Percentiles rank a stretch among this genome's conserved stretches.
Evolutionary conservation across 2,888 invertebrate species (phyloP).

Genomic region (Thera britannica): DNA sequence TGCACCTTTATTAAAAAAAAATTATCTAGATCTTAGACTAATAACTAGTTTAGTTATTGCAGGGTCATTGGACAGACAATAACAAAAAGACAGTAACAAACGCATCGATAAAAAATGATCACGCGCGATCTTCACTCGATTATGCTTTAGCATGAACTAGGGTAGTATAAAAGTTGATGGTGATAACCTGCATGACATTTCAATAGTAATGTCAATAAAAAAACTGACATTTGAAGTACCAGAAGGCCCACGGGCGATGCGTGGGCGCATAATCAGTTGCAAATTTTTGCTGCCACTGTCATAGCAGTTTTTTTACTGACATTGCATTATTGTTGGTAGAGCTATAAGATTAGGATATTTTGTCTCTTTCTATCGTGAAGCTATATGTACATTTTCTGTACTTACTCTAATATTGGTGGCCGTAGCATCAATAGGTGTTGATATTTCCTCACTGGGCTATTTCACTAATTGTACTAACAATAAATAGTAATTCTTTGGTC

Average conservation of each 20-base stretch:
- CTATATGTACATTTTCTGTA: too few species aligned
- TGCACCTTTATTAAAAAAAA: too few species aligned
- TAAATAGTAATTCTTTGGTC: too few species aligned
- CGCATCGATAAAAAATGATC: not conserved
- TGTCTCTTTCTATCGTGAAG: not conserved
- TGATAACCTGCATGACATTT: slow-evolving; percentile 20
- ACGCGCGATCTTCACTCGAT: not conserved
- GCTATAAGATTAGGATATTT: not conserved
- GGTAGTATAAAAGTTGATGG: slow-evolving; percentile 26
- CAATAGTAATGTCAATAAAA: slow-evolving; percentile 21
- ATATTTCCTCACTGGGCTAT: too few species aligned
- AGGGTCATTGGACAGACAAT: not conserved
- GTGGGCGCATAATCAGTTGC: slow-evolving; percentile 8
- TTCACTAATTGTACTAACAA: too few species aligned
- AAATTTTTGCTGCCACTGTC: not conserved
- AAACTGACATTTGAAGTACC: slow-evolving; percentile 1
- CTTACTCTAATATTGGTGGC: too few species aligned
- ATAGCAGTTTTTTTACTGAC: not conserved
- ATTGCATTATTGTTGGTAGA: not conserved
- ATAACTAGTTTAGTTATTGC: too few species aligned
- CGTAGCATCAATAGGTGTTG: too few species aligned
- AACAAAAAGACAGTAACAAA: not conserved
- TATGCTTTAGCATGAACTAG: slow-evolving; percentile 33
- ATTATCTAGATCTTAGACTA: too few species aligned
- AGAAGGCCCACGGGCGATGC: not conserved